These are phyloP conservation scores for Phyllotis vaccarum DNA, from an alignment of 2,797 vertebrate genomes.

Conservation along the genomic window DNA sequence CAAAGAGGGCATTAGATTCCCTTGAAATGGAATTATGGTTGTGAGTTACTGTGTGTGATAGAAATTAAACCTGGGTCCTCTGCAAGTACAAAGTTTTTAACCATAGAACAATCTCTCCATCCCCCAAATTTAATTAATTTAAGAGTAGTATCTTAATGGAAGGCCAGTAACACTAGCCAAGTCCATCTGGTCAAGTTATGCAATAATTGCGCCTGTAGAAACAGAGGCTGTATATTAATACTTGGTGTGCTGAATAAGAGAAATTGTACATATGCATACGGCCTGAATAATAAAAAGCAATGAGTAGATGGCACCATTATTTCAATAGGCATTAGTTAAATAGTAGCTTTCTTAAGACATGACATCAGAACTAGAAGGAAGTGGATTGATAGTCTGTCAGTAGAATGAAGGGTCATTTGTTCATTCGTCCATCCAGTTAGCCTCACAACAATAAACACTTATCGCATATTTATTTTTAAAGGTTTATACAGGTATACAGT, in stretches of 20 bases:
- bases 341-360: background rate
- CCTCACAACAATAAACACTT: background rate
- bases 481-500: background rate
- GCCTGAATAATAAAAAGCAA: background rate
- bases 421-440: background rate
- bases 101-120: background rate
- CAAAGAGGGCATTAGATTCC: background rate
- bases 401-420: background rate
- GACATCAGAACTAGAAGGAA: slow-evolving; percentile 13
- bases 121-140: background rate
- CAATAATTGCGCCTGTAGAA: background rate
- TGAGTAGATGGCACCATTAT: background rate
- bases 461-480: background rate
- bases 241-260: background rate
- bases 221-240: background rate
- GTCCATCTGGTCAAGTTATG: background rate
- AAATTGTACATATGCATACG: background rate
- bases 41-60: background rate
- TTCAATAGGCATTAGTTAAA: background rate
- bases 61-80: background rate
- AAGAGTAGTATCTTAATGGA: background rate
- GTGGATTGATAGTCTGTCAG: background rate
- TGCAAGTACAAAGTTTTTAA: background rate
- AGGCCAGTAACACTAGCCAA: background rate
- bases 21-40: background rate